Evolutionary conservation across 2,797 vertebrate species (phyloP), one percentile per base, ranked within the genome.

Genomic region (Lacerta viridis): DNA sequence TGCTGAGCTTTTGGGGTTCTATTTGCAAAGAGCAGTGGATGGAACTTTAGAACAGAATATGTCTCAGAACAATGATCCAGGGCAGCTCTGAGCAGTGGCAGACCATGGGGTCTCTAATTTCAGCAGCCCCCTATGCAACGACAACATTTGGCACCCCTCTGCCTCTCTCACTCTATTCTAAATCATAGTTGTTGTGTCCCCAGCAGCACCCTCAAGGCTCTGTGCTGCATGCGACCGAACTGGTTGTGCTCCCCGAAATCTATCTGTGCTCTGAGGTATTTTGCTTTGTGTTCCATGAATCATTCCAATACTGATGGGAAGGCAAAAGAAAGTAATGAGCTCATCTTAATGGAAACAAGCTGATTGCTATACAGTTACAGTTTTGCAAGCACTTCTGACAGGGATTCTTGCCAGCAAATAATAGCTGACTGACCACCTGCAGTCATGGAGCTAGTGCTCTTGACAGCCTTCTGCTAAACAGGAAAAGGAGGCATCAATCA

Each of bases 271-370:
- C 36, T 2, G 43, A 41, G 74, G 17, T 72, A 68, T n/a, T 81
- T 1, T 10, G 2, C 75, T 71, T 84, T 75, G 10, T 2, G 2
- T n/a, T 75, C 7, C 1, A 15, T 5, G 20, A 89, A 75, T 87
- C 72, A 0, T 72, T 33, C 61, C 82, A 66, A 81, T 90, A 43
- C 25, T 81, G 15, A 0, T 64, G 59, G 59, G 80, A 39, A 88
- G 4, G 7, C n/a, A 1, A 64, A 43, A 29, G 20, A 7, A 84
- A 72, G 2, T 46, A 91, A 87, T 86, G 59, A 92, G 33, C 61
- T 91, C 41, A 80, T 91, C 75, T 90, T 72, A 25, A 74, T 90
- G 43, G n/a, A 90, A 95, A 91, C 81, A 79, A 92, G 25, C 50
- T 84, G 20, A 43, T 89, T 86, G n/a, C 17, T 76, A 9, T 90